Base-by-base conservation (phyloP, 2,113 vertebrate genomes). In the Istiophorus platypterus region DNA sequence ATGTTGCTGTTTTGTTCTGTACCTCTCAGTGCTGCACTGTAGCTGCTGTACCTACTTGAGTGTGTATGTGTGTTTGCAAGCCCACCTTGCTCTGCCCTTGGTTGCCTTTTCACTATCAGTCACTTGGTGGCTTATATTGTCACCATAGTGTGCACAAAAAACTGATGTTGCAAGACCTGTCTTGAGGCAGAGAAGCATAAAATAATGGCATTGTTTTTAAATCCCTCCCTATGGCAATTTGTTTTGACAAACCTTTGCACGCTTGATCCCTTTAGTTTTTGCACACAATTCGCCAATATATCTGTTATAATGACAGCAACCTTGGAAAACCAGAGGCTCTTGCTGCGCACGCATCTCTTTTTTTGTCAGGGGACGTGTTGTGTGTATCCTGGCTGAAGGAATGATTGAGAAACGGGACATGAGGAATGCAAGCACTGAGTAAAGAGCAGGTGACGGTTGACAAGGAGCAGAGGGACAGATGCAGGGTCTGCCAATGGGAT, bases 391-490 rank as follows among this genome's bases (percentile, higher is more conserved):
- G 58, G 45, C 54, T 45, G 34, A 63, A 65, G 37, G 39, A 4
- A 24, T 26, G 6, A 41, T 18, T 54, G 54, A 66, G 37, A 58
- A 81, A 72, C 24, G 54, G 41, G 58, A 76, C 62, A n/a, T 7
- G 7, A 65, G 5, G 62, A 47, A 47, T 24, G 22, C 20, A 1
- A 27, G 10, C 62, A 65, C 26, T 51, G 24, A 65, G 34, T 37
- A 58, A 78, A 74, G 52, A 34, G 29, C 45, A 51, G 65, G 56
- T 78, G 77, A 84, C 82, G 68, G 51, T 39, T 12, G 65, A 70
- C 74, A 72, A 29, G 12, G 27, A 59, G 69, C 3, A 11, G 54
- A 49, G 47, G 58, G 65, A 42, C 47, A 14, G 70, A 45, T 3
- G 57, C 5, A 17, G 66, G 57, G 34, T 58, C 9, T 76, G 34